Base-by-base conservation (phyloP, 2,888 invertebrate species). In the Autographa pulchrina region DNA sequence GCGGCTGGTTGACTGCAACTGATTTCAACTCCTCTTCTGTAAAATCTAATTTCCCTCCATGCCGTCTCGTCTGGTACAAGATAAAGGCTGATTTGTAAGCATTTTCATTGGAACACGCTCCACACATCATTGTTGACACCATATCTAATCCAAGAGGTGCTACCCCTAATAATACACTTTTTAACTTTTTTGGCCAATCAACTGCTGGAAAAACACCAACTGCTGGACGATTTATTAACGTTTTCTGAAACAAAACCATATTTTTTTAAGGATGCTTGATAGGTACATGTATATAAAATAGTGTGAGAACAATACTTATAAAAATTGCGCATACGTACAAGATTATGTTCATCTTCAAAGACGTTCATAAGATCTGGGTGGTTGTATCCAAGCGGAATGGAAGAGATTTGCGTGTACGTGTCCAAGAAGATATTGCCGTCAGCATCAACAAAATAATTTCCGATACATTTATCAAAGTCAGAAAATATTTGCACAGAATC, bases 71-170 rank as follows among this genome's bases (percentile, higher is more conserved):
- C 76, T 97, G 96, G 88, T 99, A 98, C 96, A 98, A 97, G 88
- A 99, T 98, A 89, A 99, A 99, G 56, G 98, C 98, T 62, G 98
- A 97, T 93, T 99, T 99, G 89, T 97, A 98, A 0, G 99, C 99
- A 93, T 99, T 99, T 95, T 99, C 99, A 89, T 99, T 99, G 0
- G 99, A 98, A 86, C 99, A 99, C 0, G 99, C 98, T 0, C 99
- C 99, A 88, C 99, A 99, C 97, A 99, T 98, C 99, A 99, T 99
- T 0, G 99, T 99, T 59, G 98, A 98, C 7, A 99, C 96, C 85
- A 98, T 96, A 5, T 96, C 95, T 65, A 99, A 91, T 4, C 98
- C 98, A 41, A 96, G 94, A 0, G 99, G 99, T 0, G 98, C 98
- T 16, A 99, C 97, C 96, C 98, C 90, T 77, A 95, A 92, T 32